Evolutionary conservation across 2,797 vertebrate species (phyloP).

Genomic region (Eulemur rubriventer): DNA sequence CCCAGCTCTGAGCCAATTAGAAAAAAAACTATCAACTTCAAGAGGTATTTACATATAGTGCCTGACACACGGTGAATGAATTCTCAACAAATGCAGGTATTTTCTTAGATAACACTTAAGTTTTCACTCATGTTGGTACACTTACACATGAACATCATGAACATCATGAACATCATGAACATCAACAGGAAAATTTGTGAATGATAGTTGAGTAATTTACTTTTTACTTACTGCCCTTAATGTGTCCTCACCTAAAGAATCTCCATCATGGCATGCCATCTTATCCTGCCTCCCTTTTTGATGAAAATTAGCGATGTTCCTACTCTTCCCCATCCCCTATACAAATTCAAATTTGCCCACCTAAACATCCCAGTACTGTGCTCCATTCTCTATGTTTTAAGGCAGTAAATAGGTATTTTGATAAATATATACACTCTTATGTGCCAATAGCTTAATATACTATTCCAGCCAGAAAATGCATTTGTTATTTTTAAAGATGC

Average conservation of each 20-base stretch:
- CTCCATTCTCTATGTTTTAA: background rate
- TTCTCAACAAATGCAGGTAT: background rate
- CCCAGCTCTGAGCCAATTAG: background rate
- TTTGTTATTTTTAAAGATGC: background rate
- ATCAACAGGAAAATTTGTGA: background rate
- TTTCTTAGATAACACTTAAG: background rate
- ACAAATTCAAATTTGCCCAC: background rate
- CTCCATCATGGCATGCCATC: background rate
- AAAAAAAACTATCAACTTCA: background rate
- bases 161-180: accelerated
- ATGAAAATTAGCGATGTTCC: background rate
- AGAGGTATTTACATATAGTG: background rate
- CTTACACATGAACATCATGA: too few species aligned
- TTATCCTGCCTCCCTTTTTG: background rate
- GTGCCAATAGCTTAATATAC: background rate
- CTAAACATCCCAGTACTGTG: background rate
- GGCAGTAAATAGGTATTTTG: background rate
- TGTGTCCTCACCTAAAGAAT: background rate
- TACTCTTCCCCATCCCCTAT: too few species aligned
- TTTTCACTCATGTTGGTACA: background rate
- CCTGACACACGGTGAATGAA: background rate
- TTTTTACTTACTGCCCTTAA: background rate
- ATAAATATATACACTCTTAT: background rate
- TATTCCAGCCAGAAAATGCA: background rate
- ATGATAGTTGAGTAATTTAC: background rate